Percentiles rank a stretch among this genome's conserved stretches.
These are phyloP conservation scores for Lutjanus erythropterus DNA, from an alignment of 2,113 vertebrate genomes.

Conservation along the genomic window DNA sequence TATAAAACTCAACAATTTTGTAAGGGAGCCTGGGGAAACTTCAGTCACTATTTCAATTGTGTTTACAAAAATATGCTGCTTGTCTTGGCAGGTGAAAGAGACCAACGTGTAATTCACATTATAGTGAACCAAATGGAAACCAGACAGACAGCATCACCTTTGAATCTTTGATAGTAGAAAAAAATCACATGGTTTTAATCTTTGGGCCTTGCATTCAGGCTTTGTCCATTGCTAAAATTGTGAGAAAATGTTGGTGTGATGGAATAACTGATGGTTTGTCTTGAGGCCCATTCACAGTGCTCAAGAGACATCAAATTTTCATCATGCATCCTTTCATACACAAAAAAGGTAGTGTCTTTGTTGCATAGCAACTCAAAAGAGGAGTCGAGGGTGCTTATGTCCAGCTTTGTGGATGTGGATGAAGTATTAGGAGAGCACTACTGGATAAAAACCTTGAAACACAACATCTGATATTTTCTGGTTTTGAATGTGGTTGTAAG, in stretches of 20 bases:
- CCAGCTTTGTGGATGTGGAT: not conserved
- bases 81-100: too few relatives aligned
- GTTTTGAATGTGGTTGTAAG: not conserved
- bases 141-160: too few relatives aligned
- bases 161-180: not conserved
- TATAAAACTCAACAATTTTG: too few relatives aligned
- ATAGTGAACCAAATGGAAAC: too few relatives aligned
- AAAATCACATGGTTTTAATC: not conserved
- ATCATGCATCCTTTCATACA: not conserved
- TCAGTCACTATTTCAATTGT: too few relatives aligned
- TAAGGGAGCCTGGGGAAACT: too few relatives aligned
- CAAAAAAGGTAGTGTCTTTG: not conserved
- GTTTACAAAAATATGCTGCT: too few relatives aligned
- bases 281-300: not conserved
- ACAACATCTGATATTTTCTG: not conserved
- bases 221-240: not conserved
- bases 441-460: too few relatives aligned
- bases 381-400: not conserved
- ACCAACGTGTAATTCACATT: too few relatives aligned
- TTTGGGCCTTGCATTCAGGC: not conserved
- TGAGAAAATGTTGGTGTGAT: not conserved
- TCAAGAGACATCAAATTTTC: not conserved
- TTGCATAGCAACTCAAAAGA: not conserved
- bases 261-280: too few relatives aligned
- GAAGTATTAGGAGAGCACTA: not conserved